Percentiles rank a stretch among this genome's conserved stretches.
These are phyloP conservation scores for Agriopis aurantiaria DNA, from an alignment of 2,888 invertebrate genomes.

Conservation along the genomic window DNA sequence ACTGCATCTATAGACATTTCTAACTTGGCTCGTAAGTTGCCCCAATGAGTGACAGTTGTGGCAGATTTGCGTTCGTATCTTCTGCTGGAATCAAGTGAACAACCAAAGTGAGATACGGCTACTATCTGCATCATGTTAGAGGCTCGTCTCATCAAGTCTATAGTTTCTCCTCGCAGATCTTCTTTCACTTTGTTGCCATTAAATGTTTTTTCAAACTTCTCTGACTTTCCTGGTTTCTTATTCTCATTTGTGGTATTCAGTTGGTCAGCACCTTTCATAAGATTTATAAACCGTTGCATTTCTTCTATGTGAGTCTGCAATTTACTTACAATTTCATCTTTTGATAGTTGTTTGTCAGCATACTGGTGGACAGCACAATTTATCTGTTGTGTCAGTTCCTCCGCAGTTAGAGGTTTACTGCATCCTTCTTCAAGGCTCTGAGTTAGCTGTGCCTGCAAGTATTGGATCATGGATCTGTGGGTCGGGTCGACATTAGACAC, in stretches of 20 bases:
- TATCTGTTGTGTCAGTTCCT: constrained; percentile 95
- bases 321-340: constrained; percentile 97
- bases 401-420: constrained; percentile 90
- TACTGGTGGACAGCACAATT: constrained; percentile 96
- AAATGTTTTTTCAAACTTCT: constrained; percentile 74
- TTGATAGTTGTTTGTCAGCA: constrained; percentile 97
- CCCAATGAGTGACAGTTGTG: constrained; percentile 96
- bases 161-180: constrained; percentile 86
- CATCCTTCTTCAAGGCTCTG: constrained; percentile 94
- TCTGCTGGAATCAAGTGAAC: constrained; percentile 90
- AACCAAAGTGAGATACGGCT: constrained; percentile 96
- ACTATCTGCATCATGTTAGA: constrained; percentile 97
- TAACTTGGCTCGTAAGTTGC: constrained; percentile 96
- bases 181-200: constrained; percentile 73
- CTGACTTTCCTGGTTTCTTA: constrained; percentile 64
- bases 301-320: constrained; percentile 98
- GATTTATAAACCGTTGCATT: constrained; percentile 97
- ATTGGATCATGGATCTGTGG: constrained; percentile 96
- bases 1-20: constrained; percentile 95
- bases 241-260: constrained; percentile 69
- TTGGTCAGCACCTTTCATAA: constrained; percentile 93
- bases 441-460: constrained; percentile 94
- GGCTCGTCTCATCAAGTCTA: constrained; percentile 94
- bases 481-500: constrained; percentile 94
- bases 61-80: constrained; percentile 94